Conservation (phyloP, 2,888 invertebrate species). For the Proisotoma minuta region DNA sequence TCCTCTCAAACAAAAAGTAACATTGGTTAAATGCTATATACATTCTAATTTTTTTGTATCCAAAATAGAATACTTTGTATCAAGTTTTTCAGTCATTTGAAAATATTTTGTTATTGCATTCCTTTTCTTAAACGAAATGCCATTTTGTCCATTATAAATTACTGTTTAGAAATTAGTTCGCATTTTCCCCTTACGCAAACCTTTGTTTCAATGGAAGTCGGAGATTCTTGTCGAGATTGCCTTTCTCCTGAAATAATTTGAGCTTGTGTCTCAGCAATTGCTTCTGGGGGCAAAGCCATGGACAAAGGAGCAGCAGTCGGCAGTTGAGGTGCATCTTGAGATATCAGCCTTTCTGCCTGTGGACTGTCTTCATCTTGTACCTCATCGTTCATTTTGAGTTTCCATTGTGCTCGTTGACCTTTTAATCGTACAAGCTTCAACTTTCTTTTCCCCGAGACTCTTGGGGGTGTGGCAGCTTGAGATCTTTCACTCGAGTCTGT, state of each 20-base stretch:
- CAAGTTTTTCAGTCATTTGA: too few species aligned
- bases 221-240: constrained; percentile 1
- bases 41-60: too few species aligned
- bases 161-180: constrained; percentile 41
- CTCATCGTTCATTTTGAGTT: constrained; percentile 32
- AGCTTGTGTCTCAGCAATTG: background rate
- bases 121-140: too few species aligned
- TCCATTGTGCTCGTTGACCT: constrained; percentile 45
- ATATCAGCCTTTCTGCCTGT: constrained; percentile 21
- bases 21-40: too few species aligned
- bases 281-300: background rate
- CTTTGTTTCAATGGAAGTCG: constrained; percentile 38
- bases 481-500: constrained; percentile 31
- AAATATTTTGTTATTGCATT: too few species aligned
- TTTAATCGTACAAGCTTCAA: constrained; percentile 43
- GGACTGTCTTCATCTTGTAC: constrained; percentile 15
- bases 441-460: constrained; percentile 22
- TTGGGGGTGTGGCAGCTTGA: constrained; percentile 15
- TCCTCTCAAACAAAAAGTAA: too few species aligned
- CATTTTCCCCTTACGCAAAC: constrained; percentile 45
- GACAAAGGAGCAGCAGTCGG: constrained; percentile 22
- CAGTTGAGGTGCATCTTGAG: constrained; percentile 16
- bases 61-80: too few species aligned
- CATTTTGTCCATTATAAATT: too few species aligned
- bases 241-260: background rate